Evolutionary conservation across 2,797 vertebrate genomes (phyloP), one percentile per base, ranked within the genome.

Genomic region (Siniperca undulata): DNA sequence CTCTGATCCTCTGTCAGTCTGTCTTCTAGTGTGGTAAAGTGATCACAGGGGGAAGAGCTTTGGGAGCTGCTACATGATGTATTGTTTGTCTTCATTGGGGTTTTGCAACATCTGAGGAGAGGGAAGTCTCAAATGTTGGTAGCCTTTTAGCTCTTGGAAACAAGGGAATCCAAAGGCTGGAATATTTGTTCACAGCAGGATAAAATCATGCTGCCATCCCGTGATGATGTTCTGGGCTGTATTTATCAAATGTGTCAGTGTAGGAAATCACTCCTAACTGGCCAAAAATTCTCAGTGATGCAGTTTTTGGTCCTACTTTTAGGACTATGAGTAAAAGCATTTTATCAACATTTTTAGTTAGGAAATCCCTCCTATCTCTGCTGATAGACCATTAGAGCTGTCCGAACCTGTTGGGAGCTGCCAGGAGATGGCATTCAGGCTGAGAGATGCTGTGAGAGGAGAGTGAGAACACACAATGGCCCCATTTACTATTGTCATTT

Each of bases 11-110:
- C 77, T 58, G 74, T 78, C 64, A 69, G 76, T 48, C 77, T 84
- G 82, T 86, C 77, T 67, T 66, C 62, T 72, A 58, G 65, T 75
- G 42, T 22, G 36, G 70, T 70, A 14, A 84, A 72, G 64, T 78
- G 88, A 92, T 90, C 87, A 91, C 74, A 90, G 70, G 62, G 50
- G 70, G 56, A 62, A 58, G 74, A 56, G 74, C 77, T 74, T 70
- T 8, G n/a, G 55, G 79, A 77, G 58, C 73, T 44, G 38, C 22
- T 12, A 14, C 74, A 48, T 53, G 59, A 58, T 70, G 65, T 10
- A 6, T 10, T 11, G 86, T 85, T 88, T 75, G 66, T 71, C 62
- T 73, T 83, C 55, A 70, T 52, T 55, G 14, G 0, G 27, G 52
- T 24, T 46, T 44, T 1, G 16, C 40, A 50, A 56, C 17, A 36